phyloP scores from a whole-genome alignment of 2,888 invertebrate species.

The Torymus texanus region DNA sequence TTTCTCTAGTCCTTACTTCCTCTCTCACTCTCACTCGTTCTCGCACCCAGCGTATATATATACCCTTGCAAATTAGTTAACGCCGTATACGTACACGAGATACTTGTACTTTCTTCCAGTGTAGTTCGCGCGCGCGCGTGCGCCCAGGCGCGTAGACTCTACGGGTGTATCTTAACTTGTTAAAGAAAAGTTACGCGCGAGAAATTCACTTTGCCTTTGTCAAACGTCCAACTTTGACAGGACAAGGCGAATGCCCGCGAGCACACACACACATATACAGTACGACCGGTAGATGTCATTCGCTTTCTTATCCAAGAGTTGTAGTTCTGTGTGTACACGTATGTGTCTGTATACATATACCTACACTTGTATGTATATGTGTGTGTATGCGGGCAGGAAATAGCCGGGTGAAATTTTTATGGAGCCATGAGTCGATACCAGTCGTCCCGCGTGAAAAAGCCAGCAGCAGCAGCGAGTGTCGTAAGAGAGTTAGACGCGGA shows the following conservation, averaged over 20 bases:
- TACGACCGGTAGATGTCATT: neutral
- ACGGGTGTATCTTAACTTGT: slow-evolving; percentile 24
- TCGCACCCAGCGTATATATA: neutral
- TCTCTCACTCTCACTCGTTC: too few relatives aligned
- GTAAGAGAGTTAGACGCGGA: too few relatives aligned
- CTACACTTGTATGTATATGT: neutral
- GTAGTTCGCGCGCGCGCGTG: slow-evolving; percentile 16
- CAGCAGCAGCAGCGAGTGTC: too few relatives aligned
- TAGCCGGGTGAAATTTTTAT: slow-evolving; percentile 34
- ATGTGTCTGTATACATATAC: neutral
- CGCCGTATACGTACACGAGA: slow-evolving; percentile 23
- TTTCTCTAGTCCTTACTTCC: neutral
- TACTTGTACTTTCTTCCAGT: slow-evolving; percentile 6
- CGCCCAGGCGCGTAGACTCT: neutral
- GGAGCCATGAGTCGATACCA: neutral
- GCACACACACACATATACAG: too few relatives aligned
- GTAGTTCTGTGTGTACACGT: neutral
- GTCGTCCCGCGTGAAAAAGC: too few relatives aligned
- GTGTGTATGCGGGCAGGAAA: neutral
- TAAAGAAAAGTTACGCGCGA: slow-evolving; percentile 44
- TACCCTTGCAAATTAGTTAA: slow-evolving; percentile 40
- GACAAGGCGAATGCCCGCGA: neutral
- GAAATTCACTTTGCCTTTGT: slow-evolving; percentile 42
- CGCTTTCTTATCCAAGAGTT: neutral
- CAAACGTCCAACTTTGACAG: slow-evolving; percentile 34